phyloP scores from a whole-genome alignment of 2,113 vertebrate species.

The Myiagra hebetior region DNA sequence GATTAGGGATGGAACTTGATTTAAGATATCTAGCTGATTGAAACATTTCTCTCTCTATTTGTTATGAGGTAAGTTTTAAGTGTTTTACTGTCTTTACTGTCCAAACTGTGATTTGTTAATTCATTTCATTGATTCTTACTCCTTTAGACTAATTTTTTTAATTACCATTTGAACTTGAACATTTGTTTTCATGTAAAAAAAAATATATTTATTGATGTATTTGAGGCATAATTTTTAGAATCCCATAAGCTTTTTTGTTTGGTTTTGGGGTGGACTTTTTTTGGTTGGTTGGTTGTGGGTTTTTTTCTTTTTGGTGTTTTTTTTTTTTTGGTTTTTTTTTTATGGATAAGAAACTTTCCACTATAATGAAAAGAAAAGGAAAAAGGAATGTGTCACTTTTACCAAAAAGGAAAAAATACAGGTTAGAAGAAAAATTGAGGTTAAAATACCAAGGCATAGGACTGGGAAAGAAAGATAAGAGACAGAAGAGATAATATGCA shows the following conservation, averaged over 20 bases:
- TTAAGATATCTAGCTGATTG: not conserved
- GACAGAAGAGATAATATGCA: not conserved
- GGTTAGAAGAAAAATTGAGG: not conserved
- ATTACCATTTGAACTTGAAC: not conserved
- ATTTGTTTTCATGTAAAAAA: not conserved
- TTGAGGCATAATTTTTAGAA: not conserved
- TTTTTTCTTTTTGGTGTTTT: not conserved
- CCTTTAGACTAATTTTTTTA: not conserved
- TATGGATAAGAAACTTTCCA: not conserved
- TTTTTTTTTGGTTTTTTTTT: not conserved
- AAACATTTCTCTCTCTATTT: not conserved
- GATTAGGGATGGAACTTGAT: not conserved
- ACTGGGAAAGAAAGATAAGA: not conserved
- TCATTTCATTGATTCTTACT: not conserved
- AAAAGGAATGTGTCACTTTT: fast-evolving
- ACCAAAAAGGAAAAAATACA: not conserved
- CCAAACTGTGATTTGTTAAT: not conserved
- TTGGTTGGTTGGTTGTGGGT: not conserved
- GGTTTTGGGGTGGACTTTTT: not conserved
- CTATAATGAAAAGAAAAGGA: not conserved
- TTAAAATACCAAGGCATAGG: not conserved
- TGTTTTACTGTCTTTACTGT: not conserved
- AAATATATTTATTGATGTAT: not conserved
- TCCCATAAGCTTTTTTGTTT: not conserved
- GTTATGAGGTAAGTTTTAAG: not conserved